These are phyloP conservation scores for Lordiphosa fenestrarum DNA, from an alignment of 2,888 invertebrate genomes.

Conservation along the genomic window DNA sequence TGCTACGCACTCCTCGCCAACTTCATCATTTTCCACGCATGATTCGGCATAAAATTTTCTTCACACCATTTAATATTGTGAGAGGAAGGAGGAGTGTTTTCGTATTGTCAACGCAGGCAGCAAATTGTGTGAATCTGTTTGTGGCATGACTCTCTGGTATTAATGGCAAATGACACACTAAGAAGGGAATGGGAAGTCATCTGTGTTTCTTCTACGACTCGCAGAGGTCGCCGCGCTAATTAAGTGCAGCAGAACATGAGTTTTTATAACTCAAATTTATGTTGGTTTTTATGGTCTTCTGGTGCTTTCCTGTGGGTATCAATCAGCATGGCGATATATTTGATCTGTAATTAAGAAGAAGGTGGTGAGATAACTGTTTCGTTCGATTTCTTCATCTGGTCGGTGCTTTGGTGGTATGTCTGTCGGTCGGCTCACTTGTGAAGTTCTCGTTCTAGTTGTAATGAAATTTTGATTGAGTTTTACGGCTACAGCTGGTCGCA, in stretches of 20 bases:
- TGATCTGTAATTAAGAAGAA: conserved; percentile 74
- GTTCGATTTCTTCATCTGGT: neutral
- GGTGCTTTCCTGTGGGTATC: conserved; percentile 36
- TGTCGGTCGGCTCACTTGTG: conserved; percentile 29
- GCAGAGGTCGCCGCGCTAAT: conserved; percentile 59
- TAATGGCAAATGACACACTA: conserved; percentile 38
- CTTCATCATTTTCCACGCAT: conserved; percentile 73
- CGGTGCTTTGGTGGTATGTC: neutral
- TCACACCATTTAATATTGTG: conserved; percentile 72
- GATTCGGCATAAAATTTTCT: conserved; percentile 75
- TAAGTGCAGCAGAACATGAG: conserved; percentile 73
- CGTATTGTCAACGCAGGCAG: conserved; percentile 58
- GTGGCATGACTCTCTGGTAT: conserved; percentile 42
- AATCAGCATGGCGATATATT: conserved; percentile 68
- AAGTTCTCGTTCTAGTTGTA: conserved; percentile 42
- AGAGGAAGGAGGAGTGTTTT: conserved; percentile 30
- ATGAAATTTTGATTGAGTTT: conserved; percentile 66
- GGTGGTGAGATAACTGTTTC: conserved; percentile 52
- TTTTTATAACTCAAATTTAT: conserved; percentile 75
- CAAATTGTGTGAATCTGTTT: conserved; percentile 59
- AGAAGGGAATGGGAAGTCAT: neutral
- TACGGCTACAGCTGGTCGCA: conserved; percentile 49
- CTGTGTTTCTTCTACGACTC: conserved; percentile 4
- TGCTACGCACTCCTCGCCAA: conserved; percentile 48
- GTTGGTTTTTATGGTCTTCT: conserved; percentile 59